Evolutionary conservation across 2,113 vertebrate genomes (phyloP).

Genomic region (Dolichallabes microphthalmus): DNA sequence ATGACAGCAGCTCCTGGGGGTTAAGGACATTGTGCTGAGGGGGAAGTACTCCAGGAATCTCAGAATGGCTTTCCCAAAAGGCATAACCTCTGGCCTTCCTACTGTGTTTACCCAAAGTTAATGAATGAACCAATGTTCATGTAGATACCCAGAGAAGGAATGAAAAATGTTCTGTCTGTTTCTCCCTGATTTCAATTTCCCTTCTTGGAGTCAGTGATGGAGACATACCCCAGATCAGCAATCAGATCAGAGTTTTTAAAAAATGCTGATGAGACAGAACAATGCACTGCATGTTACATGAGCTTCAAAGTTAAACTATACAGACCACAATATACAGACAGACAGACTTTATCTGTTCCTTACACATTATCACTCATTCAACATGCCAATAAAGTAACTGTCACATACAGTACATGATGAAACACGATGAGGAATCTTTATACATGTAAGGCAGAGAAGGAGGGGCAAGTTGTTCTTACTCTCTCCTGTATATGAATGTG

Average conservation of each 20-base stretch:
- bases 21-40: constrained; percentile 42
- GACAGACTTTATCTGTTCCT: not conserved
- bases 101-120: constrained; percentile 75
- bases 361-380: constrained; percentile 23
- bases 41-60: constrained; percentile 32
- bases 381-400: constrained; percentile 42
- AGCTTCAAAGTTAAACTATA: not conserved
- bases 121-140: constrained; percentile 75
- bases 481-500: constrained; percentile 66
- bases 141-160: constrained; percentile 56
- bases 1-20: constrained; percentile 62
- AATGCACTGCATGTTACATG: constrained; percentile 11
- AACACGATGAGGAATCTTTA: constrained; percentile 3
- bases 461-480: constrained; percentile 66
- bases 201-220: not conserved
- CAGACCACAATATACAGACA: not conserved
- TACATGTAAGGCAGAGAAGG: constrained; percentile 6
- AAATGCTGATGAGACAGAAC: not conserved
- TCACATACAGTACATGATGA: constrained; percentile 18
- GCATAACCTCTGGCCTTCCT: constrained; percentile 31
- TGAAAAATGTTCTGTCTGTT: constrained; percentile 56
- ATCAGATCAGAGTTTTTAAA: too few species aligned
- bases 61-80: constrained; percentile 46
- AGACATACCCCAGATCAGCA: not conserved
- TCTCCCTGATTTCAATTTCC: constrained; percentile 9